Percentiles rank a stretch among this genome's conserved stretches.
These are phyloP conservation scores for Aphelenchoides fujianensis DNA, from an alignment of 1,140 invertebrate genomes.

Conservation along the genomic window DNA sequence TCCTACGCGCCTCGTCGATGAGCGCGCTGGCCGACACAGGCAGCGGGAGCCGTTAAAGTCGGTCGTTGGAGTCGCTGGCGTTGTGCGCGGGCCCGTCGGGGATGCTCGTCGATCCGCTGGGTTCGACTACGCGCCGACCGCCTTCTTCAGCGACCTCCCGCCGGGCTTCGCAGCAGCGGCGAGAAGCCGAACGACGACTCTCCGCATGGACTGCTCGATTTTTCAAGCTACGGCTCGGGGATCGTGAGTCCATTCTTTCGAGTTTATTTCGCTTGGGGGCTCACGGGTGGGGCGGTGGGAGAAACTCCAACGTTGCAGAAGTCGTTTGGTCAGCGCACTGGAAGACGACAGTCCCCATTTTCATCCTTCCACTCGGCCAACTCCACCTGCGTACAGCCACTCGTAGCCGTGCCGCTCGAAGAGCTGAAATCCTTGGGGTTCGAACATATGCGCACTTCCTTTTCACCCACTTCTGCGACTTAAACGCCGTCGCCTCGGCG, in stretches of 20 bases:
- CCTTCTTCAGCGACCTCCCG: not conserved
- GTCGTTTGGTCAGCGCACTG: conserved; percentile 5
- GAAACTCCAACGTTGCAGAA: conserved; percentile 9
- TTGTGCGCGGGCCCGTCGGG: not conserved
- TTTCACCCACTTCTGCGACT: conserved; percentile 6
- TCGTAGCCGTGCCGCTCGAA: conserved; percentile 9
- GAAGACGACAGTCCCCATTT: not conserved
- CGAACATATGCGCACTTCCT: not conserved
- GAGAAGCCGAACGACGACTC: conserved; percentile 3
- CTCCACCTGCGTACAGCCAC: conserved; percentile 15
- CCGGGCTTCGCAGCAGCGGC: too few species aligned
- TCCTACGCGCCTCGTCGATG: not conserved
- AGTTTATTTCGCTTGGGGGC: conserved; percentile 4
- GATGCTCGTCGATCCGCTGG: not conserved
- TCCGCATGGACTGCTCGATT: conserved; percentile 2
- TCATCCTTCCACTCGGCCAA: conserved; percentile 10
- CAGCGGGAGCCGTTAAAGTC: conserved; percentile 9
- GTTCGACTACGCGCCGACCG: conserved; percentile 2
- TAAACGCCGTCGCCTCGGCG: conserved; percentile 15
- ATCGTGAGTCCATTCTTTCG: conserved; percentile 18
- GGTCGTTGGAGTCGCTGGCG: conserved; percentile 1
- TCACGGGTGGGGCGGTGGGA: conserved; percentile 4
- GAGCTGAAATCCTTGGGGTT: not conserved
- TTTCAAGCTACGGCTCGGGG: conserved; percentile 3
- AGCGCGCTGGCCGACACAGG: not conserved